Base-by-base conservation (phyloP, 2,797 vertebrate species). In the Toxotes lorentzi region DNA sequence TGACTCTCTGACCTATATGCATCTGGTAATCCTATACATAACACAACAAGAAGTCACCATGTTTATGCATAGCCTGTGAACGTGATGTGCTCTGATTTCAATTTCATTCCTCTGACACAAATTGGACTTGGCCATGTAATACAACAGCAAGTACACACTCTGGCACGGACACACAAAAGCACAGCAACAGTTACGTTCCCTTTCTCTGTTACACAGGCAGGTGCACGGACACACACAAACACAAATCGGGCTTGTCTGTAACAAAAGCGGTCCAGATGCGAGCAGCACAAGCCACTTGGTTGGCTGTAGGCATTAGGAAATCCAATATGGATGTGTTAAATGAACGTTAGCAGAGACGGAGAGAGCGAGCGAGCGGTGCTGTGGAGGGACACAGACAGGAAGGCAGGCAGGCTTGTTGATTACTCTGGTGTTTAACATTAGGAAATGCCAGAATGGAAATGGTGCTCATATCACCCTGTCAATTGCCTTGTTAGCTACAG, bases 361-460 rank as follows among this genome's bases (percentile, higher is more conserved):
- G 47, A 50, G 69, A 88, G 79, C 23, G 32, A 63, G 78, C 64
- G 48, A 57, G 80, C 34, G 23, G 72, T 0, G 45, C 50, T 53
- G 53, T 24, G 8, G 65, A 50, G 81, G 82, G 87, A 87, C 78
- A 73, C 70, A 58, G 82, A 86, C 83, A 91, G 81, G 88, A 85
- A 84, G 87, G 76, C 78, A 81, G 89, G 87, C 91, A 85, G 90
- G 90, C 84, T 91, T 93, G 91, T 91, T 92, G 91, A 94, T 94
- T 93, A 94, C 88, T 89, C 85, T 84, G 87, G 85, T 94, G 92
- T 94, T 94, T 91, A 94, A 93, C 91, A 93, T 94, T 91, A 93
- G 79, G 88, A 91, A 90, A 93, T 88, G 89, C 89, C 91, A 92
- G 86, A 85, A 88, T 91, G 89, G 84, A 92, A 93, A 93, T 84